Base-by-base conservation (phyloP, 1,140 invertebrate genomes). In the Antheraea pernyi region DNA sequence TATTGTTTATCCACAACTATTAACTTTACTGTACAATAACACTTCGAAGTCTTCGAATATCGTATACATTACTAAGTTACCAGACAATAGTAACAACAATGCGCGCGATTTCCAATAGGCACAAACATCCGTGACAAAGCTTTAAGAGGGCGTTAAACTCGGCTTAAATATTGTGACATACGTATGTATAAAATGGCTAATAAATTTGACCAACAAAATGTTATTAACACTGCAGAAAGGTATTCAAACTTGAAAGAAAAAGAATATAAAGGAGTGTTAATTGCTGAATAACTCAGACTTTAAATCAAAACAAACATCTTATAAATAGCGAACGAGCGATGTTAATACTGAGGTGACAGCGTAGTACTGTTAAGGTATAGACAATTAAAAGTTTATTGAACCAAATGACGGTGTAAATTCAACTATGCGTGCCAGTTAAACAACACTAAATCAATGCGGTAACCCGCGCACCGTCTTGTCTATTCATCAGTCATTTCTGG, bases 391-490 rank as follows among this genome's bases (percentile, higher is more conserved):
- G 46, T 53, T 53, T 53, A 53, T 53, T 53, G 46, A 53, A 53
- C 46, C 46, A 16, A 16, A n/a, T 53, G 46, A 53, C 46, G 46
- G 46, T 53, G 72, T 76, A 72, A 74, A 64, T 37, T 30, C 11
- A 42, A 42, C 22, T 78, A 78, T 78, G 71, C 73, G 68, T 61
- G 58, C 62, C 30, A 70, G 61, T 71, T 73, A 65, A 81, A 78
- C 79, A 76, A 68, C 75, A 78, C 75, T 80, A 80, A 78, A 83
- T 79, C 80, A 82, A 65, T 72, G 74, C 68, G 77, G 74, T 73
- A 75, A 76, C 74, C 72, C 73, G 68, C 68, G 59, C 67, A 58
- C 60, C 13, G 62, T 64, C 62, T 48, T 36, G 62, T 18, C 68
- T 59, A 68, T 75, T 78, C 79, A 81, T 82, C 80, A 71, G 67